Base-by-base conservation (phyloP, 1,140 invertebrate genomes). In the Choristoneura fumiferana region DNA sequence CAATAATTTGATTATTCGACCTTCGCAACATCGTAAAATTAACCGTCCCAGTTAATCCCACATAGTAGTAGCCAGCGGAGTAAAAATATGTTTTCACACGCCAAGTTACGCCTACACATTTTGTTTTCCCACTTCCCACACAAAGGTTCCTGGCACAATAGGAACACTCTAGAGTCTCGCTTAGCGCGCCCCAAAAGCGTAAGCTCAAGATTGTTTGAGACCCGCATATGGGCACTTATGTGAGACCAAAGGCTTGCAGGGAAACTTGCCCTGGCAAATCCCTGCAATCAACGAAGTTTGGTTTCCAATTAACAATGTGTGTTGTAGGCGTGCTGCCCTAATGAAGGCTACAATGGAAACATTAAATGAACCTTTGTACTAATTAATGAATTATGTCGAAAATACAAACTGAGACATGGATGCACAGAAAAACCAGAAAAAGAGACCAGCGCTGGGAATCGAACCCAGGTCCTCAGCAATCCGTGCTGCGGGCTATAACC, bases 161-260 rank as follows among this genome's bases (percentile, higher is more conserved):
- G 43, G 22, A 29, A 49, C 43, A 49, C 43, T 49, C 29, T 18
- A 49, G 39, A 43, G 43, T 49, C 43, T 49, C 43, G 43, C 43
- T 49, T 49, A 49, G 22, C 43, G 43, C 29, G 43, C 17, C 43
- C 43, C 43, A 33, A 49, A 49, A 49, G 43, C 43, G 43, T 49
- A 49, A 33, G 43, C 43, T 49, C 9, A 18, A 49, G 43, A 49
- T 49, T 49, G 43, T 49, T 49, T 49, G 43, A 49, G 43, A 18
- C 43, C 43, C 43, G 43, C 43, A 49, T 49, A 49, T 49, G 43
- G 43, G 43, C 18, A 49, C 43, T 49, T 49, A 49, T 22, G 43
- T 22, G 43, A 49, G 22, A 22, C 40, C 22, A 17, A 49, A 49
- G 43, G 17, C 43, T 49, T 33, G 43, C 43, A 49, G 43, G 18